Base-by-base conservation (phyloP, 2,888 invertebrate genomes). In the Drosophila nr. medialis region DNA sequence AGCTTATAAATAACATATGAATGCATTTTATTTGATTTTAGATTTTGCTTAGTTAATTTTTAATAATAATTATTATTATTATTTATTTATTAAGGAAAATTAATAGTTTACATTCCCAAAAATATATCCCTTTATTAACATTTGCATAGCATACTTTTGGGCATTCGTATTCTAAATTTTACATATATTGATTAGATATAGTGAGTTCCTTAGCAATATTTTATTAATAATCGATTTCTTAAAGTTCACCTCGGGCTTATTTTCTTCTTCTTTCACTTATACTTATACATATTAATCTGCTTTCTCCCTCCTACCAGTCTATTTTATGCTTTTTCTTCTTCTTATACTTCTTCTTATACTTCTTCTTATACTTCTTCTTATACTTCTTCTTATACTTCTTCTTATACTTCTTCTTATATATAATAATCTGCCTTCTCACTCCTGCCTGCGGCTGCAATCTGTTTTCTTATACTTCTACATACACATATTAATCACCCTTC, bases 311-410 rank as follows among this genome's bases (percentile, higher is more conserved):
- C 15, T 42, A 34, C 34, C 38, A 4, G 18, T 18, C 18, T 18
- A 18, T 38, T 18, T 45, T 24, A 58, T 58, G 42, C 32, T 24
- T 32, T 24, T 58, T 45, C 45, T 45, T 45, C 32, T 58, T 45
- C 32, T 58, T 49, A 45, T 24, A 34, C 48, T 48, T 13, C 58
- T 34, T 48, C 58, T 34, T 48, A 48, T 34, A 59, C 58, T 34
- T 48, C 58, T 34, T 48, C n/a, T n/a, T n/a, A n/a, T n/a, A n/a
- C 45, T 45, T 45, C 32, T 58, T 45, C 32, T 58, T 49, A 45
- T 24, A 34, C 48, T 48, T 13, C n/a, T n/a, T n/a, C n/a, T n/a
- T n/a, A n/a, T n/a, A n/a, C 45, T 45, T 45, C 32, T 58, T 45
- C 32, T 58, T 49, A 45, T 24, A 34, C 48, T 48, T 13, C 58